Percentiles rank a stretch among this genome's conserved stretches.
These are phyloP conservation scores for Antitype chi DNA, from an alignment of 2,888 invertebrate species.

Conservation along the genomic window DNA sequence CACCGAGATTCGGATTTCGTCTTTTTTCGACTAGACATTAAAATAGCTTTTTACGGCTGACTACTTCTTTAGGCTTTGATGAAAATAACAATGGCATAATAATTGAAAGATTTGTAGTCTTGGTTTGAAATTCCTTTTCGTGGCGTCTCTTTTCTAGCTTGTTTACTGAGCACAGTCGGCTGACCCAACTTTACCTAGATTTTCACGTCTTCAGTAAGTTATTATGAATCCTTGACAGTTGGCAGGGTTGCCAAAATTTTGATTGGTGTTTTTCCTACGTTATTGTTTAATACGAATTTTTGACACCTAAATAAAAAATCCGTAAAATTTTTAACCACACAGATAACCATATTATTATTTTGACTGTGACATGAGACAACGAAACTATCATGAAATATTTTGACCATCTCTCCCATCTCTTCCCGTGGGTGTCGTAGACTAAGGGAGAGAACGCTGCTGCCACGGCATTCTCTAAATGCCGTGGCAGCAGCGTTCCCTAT, in stretches of 20 bases:
- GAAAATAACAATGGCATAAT: constrained; percentile 49
- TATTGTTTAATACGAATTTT: too few species aligned
- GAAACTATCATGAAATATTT: background rate
- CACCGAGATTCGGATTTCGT: constrained; percentile 48
- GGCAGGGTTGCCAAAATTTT: background rate
- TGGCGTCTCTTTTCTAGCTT: constrained; percentile 20
- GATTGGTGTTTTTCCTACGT: background rate
- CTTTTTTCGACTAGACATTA: constrained; percentile 31
- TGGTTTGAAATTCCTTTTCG: constrained; percentile 7
- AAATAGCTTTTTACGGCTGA: constrained; percentile 39
- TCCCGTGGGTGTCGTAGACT: too few species aligned
- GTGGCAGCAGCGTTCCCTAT: too few species aligned
- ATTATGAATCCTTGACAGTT: constrained; percentile 1
- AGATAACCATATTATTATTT: background rate
- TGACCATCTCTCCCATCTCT: too few species aligned
- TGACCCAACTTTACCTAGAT: background rate
- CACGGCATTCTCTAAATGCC: too few species aligned
- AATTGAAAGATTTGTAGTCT: constrained; percentile 39
- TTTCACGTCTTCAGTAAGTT: background rate
- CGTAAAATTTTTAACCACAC: too few species aligned
- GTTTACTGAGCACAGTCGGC: background rate
- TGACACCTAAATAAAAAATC: too few species aligned
- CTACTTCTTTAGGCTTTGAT: constrained; percentile 24
- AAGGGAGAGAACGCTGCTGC: too few species aligned
- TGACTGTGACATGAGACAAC: background rate